Conservation (phyloP, 1,140 invertebrate species). For the Orchesella cincta region DNA sequence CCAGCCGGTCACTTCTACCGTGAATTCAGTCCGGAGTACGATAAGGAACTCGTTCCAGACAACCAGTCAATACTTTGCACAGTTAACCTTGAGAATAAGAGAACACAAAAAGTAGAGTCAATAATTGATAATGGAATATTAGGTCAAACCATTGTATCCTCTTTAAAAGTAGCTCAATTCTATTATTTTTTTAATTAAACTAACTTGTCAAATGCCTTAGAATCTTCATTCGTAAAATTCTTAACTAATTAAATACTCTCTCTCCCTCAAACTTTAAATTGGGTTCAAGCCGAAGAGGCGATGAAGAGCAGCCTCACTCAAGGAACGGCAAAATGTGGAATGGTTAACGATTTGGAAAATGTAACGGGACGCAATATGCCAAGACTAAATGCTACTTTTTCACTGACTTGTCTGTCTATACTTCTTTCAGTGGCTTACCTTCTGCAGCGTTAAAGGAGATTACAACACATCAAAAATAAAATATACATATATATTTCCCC, state of each 20-base stretch:
- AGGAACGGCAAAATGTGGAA: constrained; percentile 30
- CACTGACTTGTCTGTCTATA: too few species aligned
- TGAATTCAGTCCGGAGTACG: neutral
- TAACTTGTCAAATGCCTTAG: too few species aligned
- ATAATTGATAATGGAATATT: too few species aligned
- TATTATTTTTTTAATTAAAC: too few species aligned
- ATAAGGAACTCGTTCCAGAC: neutral
- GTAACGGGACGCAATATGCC: constrained; percentile 26
- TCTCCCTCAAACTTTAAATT: neutral
- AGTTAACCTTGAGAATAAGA: too few species aligned
- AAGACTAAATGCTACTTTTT: neutral
- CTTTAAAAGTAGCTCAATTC: too few species aligned
- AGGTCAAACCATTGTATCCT: too few species aligned
- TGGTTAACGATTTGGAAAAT: neutral
- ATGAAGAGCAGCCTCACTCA: neutral
- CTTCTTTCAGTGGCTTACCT: too few species aligned
- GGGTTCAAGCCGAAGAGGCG: neutral
- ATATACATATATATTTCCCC: too few species aligned
- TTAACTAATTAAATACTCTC: neutral
- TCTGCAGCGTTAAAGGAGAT: too few species aligned
- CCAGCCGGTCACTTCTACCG: neutral
- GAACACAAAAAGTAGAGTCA: too few species aligned
- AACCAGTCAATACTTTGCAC: neutral
- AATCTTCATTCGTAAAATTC: neutral
- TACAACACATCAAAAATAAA: too few species aligned